Base-by-base conservation (phyloP, 2,888 invertebrate species). In the Agrochola macilenta region DNA sequence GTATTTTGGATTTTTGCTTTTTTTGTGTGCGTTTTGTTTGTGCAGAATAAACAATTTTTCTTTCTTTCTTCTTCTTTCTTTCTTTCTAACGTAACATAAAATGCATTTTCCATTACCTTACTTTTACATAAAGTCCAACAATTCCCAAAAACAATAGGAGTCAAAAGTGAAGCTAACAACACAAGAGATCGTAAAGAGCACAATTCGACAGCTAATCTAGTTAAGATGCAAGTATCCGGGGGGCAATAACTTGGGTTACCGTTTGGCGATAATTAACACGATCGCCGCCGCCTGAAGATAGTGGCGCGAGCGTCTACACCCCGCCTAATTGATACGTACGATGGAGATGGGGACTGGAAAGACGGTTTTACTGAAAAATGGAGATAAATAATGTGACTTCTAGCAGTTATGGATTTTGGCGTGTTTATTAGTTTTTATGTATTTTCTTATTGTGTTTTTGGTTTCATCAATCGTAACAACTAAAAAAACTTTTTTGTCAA, bases 311-410 rank as follows among this genome's bases (percentile, higher is more conserved):
- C 88, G 89, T 88, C 88, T 91, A 83, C 90, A 85, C 89, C 88
- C 87, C 81, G 57, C 79, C 89, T 93, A 93, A 93, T 93, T 93
- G 91, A 93, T 91, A 93, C 89, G 90, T 92, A 91, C 88, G 90
- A 87, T 84, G 89, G 54, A 63, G 30, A 63, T n/a, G 30, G 52
- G 17, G 30, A 54, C 73, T 30, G 17, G 17, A 26, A 14, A 57
- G 39, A 57, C n/a, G 70, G 20, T 63, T 46, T 43, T 54, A 54
- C 26, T 35, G 26, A 61, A 69, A 74, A 78, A 68, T 39, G 7
- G 3, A 12, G 14, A 11, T 20, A 26, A 14, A n/a, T 65, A 49
- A 30, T 66, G 9, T 3, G n/a, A 17, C 46, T 70, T 65, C 3
- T 12, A 20, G 8, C 2, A 20, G 57, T 49, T 14, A 39, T 57